These are phyloP conservation scores for Tragelaphus scriptus DNA, from an alignment of 2,113 vertebrate genomes.

Conservation along the genomic window DNA sequence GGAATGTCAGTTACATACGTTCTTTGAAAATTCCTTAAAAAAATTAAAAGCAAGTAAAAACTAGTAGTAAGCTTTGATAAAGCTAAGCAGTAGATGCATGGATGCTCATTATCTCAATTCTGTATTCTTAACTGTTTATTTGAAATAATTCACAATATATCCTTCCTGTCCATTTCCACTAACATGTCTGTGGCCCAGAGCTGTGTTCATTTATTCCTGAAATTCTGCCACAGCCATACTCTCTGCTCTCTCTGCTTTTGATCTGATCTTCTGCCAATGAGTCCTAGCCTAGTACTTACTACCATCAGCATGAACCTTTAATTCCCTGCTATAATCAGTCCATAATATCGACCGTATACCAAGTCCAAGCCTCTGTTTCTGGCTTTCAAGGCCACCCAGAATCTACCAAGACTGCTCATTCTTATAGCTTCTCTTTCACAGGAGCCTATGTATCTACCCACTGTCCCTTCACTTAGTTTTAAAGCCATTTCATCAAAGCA, in stretches of 20 bases:
- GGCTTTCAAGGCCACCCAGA: background rate
- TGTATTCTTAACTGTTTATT: background rate
- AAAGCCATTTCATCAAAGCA: background rate
- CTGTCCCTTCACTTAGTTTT: background rate
- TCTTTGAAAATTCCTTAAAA: background rate
- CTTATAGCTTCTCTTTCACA: background rate
- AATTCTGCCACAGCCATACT: background rate
- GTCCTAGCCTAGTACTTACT: background rate
- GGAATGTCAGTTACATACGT: background rate
- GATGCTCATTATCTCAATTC: background rate
- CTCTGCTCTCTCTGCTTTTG: background rate
- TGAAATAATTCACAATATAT: background rate
- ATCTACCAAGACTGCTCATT: background rate
- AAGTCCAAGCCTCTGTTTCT: background rate
- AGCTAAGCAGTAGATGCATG: background rate
- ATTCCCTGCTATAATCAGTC: background rate
- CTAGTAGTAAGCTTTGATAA: background rate
- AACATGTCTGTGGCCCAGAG: background rate
- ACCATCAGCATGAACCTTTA: background rate
- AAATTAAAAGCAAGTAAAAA: background rate
- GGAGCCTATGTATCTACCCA: background rate
- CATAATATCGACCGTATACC: background rate
- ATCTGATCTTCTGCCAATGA: background rate
- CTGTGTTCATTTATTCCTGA: background rate
- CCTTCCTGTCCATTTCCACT: background rate